Evolutionary conservation across 2,113 vertebrate genomes (phyloP).

Genomic region (Bubo scandiacus): DNA sequence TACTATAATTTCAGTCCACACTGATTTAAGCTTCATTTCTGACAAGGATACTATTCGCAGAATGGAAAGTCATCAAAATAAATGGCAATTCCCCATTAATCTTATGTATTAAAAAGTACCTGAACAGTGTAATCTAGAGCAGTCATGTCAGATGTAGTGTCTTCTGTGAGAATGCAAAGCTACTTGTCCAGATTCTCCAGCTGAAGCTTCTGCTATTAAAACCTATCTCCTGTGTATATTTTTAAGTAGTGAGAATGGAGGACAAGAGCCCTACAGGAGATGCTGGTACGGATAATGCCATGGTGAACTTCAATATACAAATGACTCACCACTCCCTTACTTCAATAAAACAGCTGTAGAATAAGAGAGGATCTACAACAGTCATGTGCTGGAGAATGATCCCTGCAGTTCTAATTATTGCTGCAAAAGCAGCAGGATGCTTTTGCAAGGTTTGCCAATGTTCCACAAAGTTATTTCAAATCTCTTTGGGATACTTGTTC

Average conservation of each 20-base stretch:
- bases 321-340: background rate
- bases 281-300: background rate
- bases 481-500: background rate
- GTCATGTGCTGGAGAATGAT: background rate
- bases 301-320: background rate
- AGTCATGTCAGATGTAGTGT: background rate
- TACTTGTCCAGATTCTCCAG: background rate
- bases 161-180: background rate
- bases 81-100: background rate
- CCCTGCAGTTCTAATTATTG: background rate
- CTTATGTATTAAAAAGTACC: background rate
- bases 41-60: background rate
- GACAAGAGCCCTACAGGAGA: background rate
- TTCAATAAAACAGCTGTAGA: background rate
- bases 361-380: background rate
- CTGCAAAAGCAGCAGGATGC: background rate
- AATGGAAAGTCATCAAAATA: background rate
- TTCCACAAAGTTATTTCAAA: background rate
- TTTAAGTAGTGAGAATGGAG: background rate
- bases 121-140: background rate
- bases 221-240: background rate
- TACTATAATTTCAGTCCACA: background rate
- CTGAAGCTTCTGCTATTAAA: background rate
- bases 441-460: background rate
- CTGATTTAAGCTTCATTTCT: background rate